Base-by-base conservation (phyloP, 2,113 vertebrate genomes). In the Callorhinus ursinus region DNA sequence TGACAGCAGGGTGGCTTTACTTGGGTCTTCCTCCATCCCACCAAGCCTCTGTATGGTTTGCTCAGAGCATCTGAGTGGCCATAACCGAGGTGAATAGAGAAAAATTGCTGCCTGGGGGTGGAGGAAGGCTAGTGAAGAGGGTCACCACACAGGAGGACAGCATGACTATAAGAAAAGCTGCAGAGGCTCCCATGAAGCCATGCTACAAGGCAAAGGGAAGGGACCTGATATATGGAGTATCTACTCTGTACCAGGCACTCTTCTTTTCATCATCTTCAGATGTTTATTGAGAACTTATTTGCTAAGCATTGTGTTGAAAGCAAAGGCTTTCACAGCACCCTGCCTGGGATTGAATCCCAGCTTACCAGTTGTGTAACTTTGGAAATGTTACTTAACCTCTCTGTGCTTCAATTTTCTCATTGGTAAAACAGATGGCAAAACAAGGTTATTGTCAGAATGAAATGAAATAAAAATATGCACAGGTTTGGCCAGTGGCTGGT, bases 381-480 rank as follows among this genome's bases (percentile, higher is more conserved):
- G 49, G 39, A 79, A 59, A 72, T 0, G 0, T 83, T 59, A 83
- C 53, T 90, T 55, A 57, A 51, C 57, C 22, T 74, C 77, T 67
- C 89, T 80, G 69, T 63, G 55, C 53, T 90, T 74, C 31, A 0
- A 2, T 42, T 88, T 63, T 76, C 88, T 97, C 65, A 53, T 42
- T 57, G 57, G 71, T 57, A 85, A 93, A 69, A 83, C 4, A 39
- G 33, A 36, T 15, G n/a, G 12, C 18, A 76, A 93, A 92, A 82
- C 46, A 85, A 18, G 49, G 12, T 95, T 82, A 76, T 0, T 80
- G 33, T 57, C 46, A 74, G 31, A 88, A 94, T 81, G 22, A 95
- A 83, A 82, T 90, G 89, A 94, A 89, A 93, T 74, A 24, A 95
- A 95, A 51, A 61, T 46, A 72, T 16, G 42, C 14, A 67, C 57